phyloP scores from a whole-genome alignment of 2,113 vertebrate genomes.

The Phoxinus phoxinus region DNA sequence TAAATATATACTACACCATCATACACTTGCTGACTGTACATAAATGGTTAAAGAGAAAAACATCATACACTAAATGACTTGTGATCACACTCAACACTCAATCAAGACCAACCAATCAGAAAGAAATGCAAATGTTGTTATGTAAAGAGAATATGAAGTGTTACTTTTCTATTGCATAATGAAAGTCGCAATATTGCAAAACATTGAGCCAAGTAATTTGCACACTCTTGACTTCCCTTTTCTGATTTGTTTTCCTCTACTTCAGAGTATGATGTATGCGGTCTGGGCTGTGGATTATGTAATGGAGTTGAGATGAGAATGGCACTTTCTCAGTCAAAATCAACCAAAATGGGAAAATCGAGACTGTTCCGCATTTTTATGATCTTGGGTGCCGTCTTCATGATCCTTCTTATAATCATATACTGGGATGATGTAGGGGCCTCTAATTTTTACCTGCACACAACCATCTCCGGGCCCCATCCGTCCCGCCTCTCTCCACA shows the following conservation, averaged over 20 bases:
- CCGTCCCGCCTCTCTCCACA: conserved; percentile 66
- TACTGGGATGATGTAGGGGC: conserved; percentile 96
- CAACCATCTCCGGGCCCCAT: conserved; percentile 82
- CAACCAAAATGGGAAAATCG: conserved; percentile 87
- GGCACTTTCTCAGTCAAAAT: conserved; percentile 48
- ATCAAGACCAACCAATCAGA: neutral
- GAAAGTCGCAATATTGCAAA: neutral
- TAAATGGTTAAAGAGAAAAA: neutral
- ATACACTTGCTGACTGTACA: neutral
- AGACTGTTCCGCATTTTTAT: conserved; percentile 89
- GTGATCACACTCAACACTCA: neutral
- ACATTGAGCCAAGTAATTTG: neutral
- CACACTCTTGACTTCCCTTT: neutral
- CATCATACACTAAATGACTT: neutral
- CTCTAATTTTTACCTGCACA: conserved; percentile 85
- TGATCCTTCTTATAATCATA: conserved; percentile 94
- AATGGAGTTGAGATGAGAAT: conserved; percentile 68
- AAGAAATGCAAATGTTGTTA: neutral
- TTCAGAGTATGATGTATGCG: conserved; percentile 22
- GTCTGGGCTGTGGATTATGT: conserved; percentile 52
- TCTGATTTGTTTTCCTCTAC: neutral
- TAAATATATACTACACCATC: neutral
- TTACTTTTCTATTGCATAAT: neutral
- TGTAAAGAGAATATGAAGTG: neutral
- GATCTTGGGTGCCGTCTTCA: conserved; percentile 87